Base-by-base conservation (phyloP, 2,888 invertebrate genomes). In the Hypercompe scribonia region DNA sequence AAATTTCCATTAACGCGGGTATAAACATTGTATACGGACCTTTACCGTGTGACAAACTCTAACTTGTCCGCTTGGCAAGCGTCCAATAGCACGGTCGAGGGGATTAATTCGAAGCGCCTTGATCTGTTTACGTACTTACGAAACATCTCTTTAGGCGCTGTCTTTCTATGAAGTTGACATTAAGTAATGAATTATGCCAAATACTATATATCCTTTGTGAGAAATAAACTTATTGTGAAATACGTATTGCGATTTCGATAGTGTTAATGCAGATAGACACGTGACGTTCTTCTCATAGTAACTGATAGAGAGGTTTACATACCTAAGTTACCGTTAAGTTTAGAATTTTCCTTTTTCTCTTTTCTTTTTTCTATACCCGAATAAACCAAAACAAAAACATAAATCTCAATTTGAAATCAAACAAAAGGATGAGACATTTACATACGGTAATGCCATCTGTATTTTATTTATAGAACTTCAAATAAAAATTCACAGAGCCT, bases 41-140 rank as follows among this genome's bases (percentile, higher is more conserved):
- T 70, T 67, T 58, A 42, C 24, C 42, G 54, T 34, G 31, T n/a
- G 39, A 70, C 34, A 72, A 63, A 58, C 66, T 34, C 31, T 58
- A 64, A 33, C 18, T 31, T 64, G 42, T 71, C 21, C 31, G 36
- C 15, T 50, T 68, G 64, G 65, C 68, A 39, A 65, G 8, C 68
- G 31, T 63, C 72, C 72, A 72, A 68, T 72, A 64, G 34, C 33
- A 54, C 28, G 64, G 42, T 36, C 50, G 0, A 33, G 18, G 24
- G 31, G 65, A 46, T 65, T 65, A 65, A 28, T 72, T 8, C 21
- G 24, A 3, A 36, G 33, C 54, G 58, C 18, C 39, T 54, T 39
- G 31, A 31, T 65, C 36, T 54, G 54, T 65, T 34, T 50, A 39
- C 7, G 70, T 65, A 33, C 34, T 65, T 65, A 13, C 13, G 24